phyloP scores from a whole-genome alignment of 2,797 vertebrate species.

The Etheostoma nigrum region DNA sequence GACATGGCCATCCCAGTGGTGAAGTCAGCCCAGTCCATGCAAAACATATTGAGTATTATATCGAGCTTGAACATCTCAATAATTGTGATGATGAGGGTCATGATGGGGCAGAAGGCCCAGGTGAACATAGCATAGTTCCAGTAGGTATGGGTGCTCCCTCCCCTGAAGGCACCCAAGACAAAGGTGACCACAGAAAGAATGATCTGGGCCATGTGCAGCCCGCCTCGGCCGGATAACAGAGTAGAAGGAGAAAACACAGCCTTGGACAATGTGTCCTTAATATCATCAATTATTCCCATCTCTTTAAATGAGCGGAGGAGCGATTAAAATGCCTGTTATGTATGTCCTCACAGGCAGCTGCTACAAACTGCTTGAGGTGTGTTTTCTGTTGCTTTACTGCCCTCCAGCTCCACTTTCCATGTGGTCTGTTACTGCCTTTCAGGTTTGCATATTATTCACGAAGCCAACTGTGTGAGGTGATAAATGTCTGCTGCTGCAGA shows the following conservation, averaged over 20 bases:
- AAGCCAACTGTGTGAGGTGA: background rate
- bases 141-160: slow-evolving; percentile 66
- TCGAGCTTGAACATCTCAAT: slow-evolving; percentile 84
- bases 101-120: slow-evolving; percentile 86
- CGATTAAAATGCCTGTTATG: background rate
- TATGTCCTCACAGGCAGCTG: slow-evolving; percentile 18
- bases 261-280: slow-evolving; percentile 64
- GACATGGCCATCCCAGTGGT: slow-evolving; percentile 88
- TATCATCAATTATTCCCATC: slow-evolving; percentile 54
- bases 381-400: background rate
- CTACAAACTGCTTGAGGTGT: background rate
- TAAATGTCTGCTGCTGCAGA: slow-evolving; percentile 19
- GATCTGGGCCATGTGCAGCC: slow-evolving; percentile 75
- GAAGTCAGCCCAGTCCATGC: slow-evolving; percentile 84
- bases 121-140: slow-evolving; percentile 88
- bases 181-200: slow-evolving; percentile 72
- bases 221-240: slow-evolving; percentile 60
- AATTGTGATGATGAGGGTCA: slow-evolving; percentile 85
- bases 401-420: slow-evolving; percentile 8
- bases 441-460: slow-evolving; percentile 65
- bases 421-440: background rate
- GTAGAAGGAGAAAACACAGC: slow-evolving; percentile 60
- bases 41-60: slow-evolving; percentile 47
- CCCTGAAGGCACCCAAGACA: slow-evolving; percentile 53
- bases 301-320: slow-evolving; percentile 1